Evolutionary conservation across 2,797 vertebrate species (phyloP).

Genomic region (Meda fulgida): DNA sequence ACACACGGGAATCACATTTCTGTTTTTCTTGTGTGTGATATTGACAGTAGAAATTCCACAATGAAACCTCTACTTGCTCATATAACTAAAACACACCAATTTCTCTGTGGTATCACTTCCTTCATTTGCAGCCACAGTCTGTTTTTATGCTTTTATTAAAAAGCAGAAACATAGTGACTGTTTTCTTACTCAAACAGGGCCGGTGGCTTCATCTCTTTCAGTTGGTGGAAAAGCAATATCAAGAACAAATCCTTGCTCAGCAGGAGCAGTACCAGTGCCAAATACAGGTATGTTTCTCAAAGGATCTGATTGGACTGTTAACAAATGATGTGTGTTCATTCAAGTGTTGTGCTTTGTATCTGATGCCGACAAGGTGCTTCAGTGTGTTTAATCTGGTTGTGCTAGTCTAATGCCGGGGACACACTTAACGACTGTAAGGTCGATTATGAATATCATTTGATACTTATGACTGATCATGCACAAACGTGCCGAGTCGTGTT

Average conservation of each 20-base stretch:
- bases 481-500: no score
- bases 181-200: slow-evolving; percentile 75
- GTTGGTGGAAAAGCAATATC: slow-evolving; percentile 93
- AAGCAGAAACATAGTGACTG: not conserved
- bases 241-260: slow-evolving; percentile 91
- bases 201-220: slow-evolving; percentile 92
- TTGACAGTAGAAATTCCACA: not conserved
- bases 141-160: not conserved
- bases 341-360: not conserved
- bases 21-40: not conserved
- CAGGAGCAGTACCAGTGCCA: slow-evolving; percentile 95
- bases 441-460: no score
- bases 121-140: not conserved
- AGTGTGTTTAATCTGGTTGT: not conserved
- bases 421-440: no score
- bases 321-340: not conserved
- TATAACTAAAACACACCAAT: not conserved
- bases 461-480: no score
- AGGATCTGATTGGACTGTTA: not conserved
- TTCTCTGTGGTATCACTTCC: not conserved
- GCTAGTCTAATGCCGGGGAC: not conserved
- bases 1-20: not conserved
- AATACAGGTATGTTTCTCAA: slow-evolving; percentile 84
- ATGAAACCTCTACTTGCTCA: not conserved
- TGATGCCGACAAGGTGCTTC: not conserved